These are phyloP conservation scores for Pocota personata DNA, from an alignment of 2,888 invertebrate species.

Conservation along the genomic window DNA sequence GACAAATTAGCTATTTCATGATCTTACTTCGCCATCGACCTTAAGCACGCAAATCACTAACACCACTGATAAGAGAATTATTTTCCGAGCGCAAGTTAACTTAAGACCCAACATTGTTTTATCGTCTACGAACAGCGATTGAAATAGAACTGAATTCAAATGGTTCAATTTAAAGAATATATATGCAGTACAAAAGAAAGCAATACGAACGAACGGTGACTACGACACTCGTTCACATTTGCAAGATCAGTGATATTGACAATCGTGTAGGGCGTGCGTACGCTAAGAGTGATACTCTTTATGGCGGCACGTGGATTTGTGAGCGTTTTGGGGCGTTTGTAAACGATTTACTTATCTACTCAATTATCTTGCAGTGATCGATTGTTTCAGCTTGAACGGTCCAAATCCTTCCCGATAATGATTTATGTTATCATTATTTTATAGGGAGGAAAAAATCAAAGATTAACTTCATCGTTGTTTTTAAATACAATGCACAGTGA, in stretches of 20 bases:
- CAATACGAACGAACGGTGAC: background rate
- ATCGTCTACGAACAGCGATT: constrained; percentile 14
- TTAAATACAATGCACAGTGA: no score
- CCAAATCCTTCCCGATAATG: background rate
- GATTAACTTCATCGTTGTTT: no score
- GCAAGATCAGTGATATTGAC: constrained; percentile 12
- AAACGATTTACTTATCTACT: background rate
- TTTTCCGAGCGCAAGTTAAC: background rate
- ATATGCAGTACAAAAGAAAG: background rate
- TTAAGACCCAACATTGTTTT: constrained; percentile 13
- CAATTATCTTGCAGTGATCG: background rate
- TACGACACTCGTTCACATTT: background rate
- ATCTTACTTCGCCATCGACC: constrained; percentile 23
- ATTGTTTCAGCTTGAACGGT: background rate
- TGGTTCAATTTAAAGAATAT: background rate
- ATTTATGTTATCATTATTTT: no score
- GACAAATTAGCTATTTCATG: background rate
- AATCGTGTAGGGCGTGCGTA: background rate
- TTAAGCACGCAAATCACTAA: background rate
- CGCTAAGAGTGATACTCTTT: background rate
- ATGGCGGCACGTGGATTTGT: background rate
- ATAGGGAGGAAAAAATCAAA: no score
- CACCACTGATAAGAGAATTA: constrained; percentile 24
- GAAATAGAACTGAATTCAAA: constrained; percentile 42
- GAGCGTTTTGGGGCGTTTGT: background rate